Conservation (phyloP, 2,797 vertebrate genomes). For the Sciurus vulgaris region DNA sequence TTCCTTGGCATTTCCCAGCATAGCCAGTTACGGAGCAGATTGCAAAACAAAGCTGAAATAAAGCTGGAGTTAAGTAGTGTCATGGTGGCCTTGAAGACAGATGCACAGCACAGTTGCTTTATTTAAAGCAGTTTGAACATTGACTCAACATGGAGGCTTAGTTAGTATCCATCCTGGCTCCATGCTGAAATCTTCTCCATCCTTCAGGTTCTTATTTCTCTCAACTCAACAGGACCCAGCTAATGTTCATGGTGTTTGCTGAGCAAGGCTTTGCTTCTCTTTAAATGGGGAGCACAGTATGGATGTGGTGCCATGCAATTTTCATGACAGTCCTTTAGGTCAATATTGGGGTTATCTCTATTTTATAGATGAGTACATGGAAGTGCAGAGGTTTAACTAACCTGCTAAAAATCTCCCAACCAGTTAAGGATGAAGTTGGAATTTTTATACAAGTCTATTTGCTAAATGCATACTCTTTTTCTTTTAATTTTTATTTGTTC, state of each 20-base stretch:
- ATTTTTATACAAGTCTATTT: conserved; percentile 1
- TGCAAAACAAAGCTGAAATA: not conserved
- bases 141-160: not conserved
- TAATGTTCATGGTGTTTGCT: no score
- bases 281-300: not conserved
- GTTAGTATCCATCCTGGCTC: not conserved
- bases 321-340: not conserved
- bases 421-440: not conserved
- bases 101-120: not conserved
- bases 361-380: not conserved
- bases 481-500: no score
- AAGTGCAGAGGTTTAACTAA: conserved; percentile 1
- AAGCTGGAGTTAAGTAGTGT: not conserved
- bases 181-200: not conserved
- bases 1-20: not conserved
- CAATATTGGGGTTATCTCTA: not conserved
- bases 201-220: not conserved
- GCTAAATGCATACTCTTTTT: not conserved
- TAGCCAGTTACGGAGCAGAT: not conserved
- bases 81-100: not conserved
- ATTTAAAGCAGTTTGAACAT: not conserved
- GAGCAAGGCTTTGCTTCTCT: not conserved
- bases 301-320: not conserved
- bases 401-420: not conserved
- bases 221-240: not conserved